These are phyloP conservation scores for Nixonia krombeini DNA, from an alignment of 1,140 invertebrate species.

Conservation along the genomic window DNA sequence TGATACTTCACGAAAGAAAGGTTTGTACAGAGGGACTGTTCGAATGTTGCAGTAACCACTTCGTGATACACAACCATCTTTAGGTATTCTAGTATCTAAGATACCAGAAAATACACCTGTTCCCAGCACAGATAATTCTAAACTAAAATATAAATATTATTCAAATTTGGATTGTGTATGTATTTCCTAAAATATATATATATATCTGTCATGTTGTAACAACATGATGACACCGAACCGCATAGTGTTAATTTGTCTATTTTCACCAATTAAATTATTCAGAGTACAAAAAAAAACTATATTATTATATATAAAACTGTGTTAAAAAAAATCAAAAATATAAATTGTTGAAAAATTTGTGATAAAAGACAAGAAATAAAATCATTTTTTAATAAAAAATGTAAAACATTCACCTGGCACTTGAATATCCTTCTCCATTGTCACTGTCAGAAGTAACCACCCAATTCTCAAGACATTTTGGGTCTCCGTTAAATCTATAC, in stretches of 20 bases:
- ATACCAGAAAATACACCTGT: constrained; percentile 85
- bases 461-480: constrained; percentile 80
- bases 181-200: constrained; percentile 1
- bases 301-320: no score
- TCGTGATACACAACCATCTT: constrained; percentile 82
- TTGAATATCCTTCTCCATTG: constrained; percentile 84
- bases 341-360: no score
- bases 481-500: constrained; percentile 78
- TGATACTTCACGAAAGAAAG: constrained; percentile 81
- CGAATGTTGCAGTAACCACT: constrained; percentile 86
- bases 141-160: constrained; percentile 47
- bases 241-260: no score
- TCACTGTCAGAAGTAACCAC: constrained; percentile 83
- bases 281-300: no score
- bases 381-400: no score
- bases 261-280: no score
- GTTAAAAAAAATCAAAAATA: no score
- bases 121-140: constrained; percentile 77
- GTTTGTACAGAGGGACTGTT: constrained; percentile 79
- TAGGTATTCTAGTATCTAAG: constrained; percentile 79
- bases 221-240: no score
- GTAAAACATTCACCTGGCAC: constrained; percentile 71
- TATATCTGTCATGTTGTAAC: background rate
- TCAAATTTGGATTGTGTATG: constrained; percentile 3
- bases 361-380: no score